Evolutionary conservation across 2,113 vertebrate genomes (phyloP).

Genomic region (Alethe castanea): DNA sequence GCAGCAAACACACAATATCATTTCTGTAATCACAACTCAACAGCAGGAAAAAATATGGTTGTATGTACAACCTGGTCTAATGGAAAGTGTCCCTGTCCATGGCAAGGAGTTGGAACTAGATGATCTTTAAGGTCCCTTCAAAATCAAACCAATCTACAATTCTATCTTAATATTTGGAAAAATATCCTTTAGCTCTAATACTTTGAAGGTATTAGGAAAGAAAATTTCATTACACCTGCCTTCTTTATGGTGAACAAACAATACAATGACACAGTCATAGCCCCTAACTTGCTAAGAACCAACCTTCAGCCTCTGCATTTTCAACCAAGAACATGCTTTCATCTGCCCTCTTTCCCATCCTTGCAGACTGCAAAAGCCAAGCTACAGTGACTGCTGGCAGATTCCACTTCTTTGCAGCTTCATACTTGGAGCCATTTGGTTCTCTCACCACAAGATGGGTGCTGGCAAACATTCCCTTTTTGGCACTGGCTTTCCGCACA

Average conservation of each 20-base stretch:
- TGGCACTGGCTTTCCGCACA: slow-evolving; percentile 86
- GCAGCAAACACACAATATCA: neutral
- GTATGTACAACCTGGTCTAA: neutral
- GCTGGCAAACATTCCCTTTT: slow-evolving; percentile 92
- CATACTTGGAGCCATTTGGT: slow-evolving; percentile 90
- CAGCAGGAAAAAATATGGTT: neutral
- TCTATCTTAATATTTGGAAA: neutral
- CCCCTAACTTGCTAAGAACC: neutral
- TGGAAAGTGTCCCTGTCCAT: neutral
- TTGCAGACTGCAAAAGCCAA: slow-evolving; percentile 89
- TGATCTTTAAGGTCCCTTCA: neutral
- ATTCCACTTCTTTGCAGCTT: slow-evolving; percentile 92
- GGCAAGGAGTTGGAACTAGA: neutral
- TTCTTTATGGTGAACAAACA: neutral
- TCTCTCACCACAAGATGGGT: slow-evolving; percentile 89
- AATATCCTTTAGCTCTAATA: neutral
- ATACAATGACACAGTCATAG: neutral
- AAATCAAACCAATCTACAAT: neutral
- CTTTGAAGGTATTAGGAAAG: neutral
- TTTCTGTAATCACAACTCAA: neutral
- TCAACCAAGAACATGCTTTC: slow-evolving; percentile 86
- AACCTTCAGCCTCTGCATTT: slow-evolving; percentile 77
- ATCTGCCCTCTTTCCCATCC: slow-evolving; percentile 77
- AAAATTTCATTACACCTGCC: neutral
- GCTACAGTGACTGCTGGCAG: slow-evolving; percentile 85